A percentile compares a stretch with the other conserved stretches of the same genome.
Conservation (phyloP, 2,797 vertebrate genomes). For the Protonibea diacanthus region DNA sequence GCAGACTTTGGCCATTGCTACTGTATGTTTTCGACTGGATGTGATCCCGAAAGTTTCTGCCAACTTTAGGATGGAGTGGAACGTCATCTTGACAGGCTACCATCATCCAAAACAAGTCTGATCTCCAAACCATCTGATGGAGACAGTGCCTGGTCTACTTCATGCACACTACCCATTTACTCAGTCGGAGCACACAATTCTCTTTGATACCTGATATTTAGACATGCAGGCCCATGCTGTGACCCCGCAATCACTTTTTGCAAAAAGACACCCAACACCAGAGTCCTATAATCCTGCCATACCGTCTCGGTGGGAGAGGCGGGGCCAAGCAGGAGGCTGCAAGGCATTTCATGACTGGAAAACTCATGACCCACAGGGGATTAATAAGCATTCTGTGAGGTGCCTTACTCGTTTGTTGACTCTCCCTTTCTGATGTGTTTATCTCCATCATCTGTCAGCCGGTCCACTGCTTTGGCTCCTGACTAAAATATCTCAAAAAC, state of each 20-base stretch:
- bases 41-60: conserved; percentile 27
- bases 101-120: conserved; percentile 43
- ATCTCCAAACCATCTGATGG: conserved; percentile 50
- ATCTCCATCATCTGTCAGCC: not conserved
- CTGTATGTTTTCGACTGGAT: conserved; percentile 48
- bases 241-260: conserved; percentile 67
- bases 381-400: conserved; percentile 66
- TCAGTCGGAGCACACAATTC: conserved; percentile 33
- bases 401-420: conserved; percentile 57
- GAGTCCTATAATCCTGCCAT: conserved; percentile 60
- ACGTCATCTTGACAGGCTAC: conserved; percentile 18
- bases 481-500: not conserved
- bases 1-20: conserved; percentile 35
- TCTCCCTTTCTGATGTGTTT: conserved; percentile 28
- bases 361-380: conserved; percentile 66
- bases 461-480: too few relatives aligned
- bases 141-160: conserved; percentile 40
- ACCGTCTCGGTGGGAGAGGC: conserved; percentile 30
- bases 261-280: conserved; percentile 72
- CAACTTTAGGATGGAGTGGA: conserved; percentile 15
- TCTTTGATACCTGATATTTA: conserved; percentile 77
- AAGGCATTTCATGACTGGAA: conserved; percentile 61
- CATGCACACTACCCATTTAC: conserved; percentile 44
- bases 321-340: conserved; percentile 34
- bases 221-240: conserved; percentile 53